Conservation (phyloP, 2,797 vertebrate genomes). For the Euthynnus affinis region DNA sequence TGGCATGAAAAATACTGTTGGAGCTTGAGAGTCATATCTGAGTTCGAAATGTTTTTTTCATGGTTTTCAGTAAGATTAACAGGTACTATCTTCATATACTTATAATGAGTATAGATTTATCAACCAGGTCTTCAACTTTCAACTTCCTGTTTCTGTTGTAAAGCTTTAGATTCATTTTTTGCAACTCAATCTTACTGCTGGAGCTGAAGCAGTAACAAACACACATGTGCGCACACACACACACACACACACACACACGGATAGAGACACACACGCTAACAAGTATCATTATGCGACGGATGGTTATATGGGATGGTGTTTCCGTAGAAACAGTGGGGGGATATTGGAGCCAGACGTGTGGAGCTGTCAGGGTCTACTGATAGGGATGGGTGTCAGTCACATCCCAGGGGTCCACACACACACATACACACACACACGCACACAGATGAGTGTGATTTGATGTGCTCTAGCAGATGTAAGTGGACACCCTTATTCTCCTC, state of each 20-base stretch:
- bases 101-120: slow-evolving; percentile 38
- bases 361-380: slow-evolving; percentile 83
- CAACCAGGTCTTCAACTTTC: slow-evolving; percentile 39
- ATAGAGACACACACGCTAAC: slow-evolving; percentile 51
- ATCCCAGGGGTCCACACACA: slow-evolving; percentile 72
- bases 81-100: slow-evolving; percentile 29
- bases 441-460: slow-evolving; percentile 84
- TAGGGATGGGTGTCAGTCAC: slow-evolving; percentile 86
- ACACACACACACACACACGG: slow-evolving; percentile 17
- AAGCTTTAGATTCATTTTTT: slow-evolving; percentile 44
- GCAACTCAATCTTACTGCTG: slow-evolving; percentile 51
- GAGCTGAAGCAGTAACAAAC: slow-evolving; percentile 24
- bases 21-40: not conserved
- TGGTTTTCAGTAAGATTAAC: slow-evolving; percentile 16
- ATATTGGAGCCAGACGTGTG: slow-evolving; percentile 86
- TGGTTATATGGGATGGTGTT: slow-evolving; percentile 80
- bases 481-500: slow-evolving; percentile 81
- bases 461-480: slow-evolving; percentile 82
- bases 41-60: not conserved
- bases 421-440: slow-evolving; percentile 43
- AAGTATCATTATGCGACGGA: slow-evolving; percentile 72
- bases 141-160: slow-evolving; percentile 51
- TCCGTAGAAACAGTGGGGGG: slow-evolving; percentile 79
- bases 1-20: not conserved
- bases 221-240: not conserved